Evolutionary conservation across 1,140 invertebrate genomes (phyloP), one percentile per base, ranked within the genome.

Genomic region (Campoletis sonorensis): DNA sequence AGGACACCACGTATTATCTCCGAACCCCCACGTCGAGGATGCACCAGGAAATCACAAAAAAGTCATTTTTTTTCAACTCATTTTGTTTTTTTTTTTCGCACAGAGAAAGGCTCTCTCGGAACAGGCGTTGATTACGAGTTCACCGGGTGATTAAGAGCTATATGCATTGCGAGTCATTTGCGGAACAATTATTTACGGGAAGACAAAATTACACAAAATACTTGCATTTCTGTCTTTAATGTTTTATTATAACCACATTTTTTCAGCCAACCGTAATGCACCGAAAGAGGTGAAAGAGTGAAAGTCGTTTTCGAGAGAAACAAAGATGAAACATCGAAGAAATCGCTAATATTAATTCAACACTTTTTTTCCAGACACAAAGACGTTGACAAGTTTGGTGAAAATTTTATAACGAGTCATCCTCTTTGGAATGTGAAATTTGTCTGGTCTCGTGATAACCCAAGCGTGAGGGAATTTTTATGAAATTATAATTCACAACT

Each of bases 371-470:
- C 40, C 54, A n/a, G n/a, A n/a, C 18, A 23, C 21, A 21, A 15
- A 15, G 51, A 2, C 3, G 72, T 33, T 79, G 61, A 76, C 77
- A 76, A 83, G 85, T 88, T 86, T 87, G 87, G 64, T 80, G 76
- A 86, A 49, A 88, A 45, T 45, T 45, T 88, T 88, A 86, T 83
- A 84, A 80, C 37, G 54, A n/a, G 54, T 11, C 1, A 5, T 45
- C 40, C 54, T 58, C 18, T 7, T 58, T 58, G 54, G 21, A 58
- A 58, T 45, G 40, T 45, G 40, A 58, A 58, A 58, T 58, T 58
- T 13, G 40, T 45, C 40, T 45, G 11, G 40, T 45, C 40, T 13
- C 40, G 40, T 11, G 7, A 45, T 45, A 45, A 45, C 7, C 11
- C 40, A 33, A 33, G 30, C 30, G 30, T 7, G 30, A 33, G 30